Evolutionary conservation across 2,797 vertebrate species (phyloP), one percentile per base, ranked within the genome.

Genomic region (Onychomys torridus): DNA sequence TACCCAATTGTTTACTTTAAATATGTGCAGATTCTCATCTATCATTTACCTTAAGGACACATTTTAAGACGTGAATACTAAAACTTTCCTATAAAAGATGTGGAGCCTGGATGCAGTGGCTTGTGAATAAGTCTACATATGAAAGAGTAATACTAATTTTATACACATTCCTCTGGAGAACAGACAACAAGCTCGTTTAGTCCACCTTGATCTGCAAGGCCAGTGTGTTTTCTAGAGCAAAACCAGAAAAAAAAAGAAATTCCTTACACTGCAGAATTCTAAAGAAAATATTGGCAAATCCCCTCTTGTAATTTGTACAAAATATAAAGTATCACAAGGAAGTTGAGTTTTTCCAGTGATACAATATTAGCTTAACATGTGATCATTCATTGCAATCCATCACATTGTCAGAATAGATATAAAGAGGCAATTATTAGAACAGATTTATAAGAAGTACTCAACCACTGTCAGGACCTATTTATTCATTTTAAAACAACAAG

Each of bases 241-340:
- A 84, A 59, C 14, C 57, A 91, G 83, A 43, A 43, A 73, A 78
- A 55, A 90, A 83, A 55, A 90, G 32, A 84, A 76, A 49, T 79
- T 59, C 52, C 37, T 84, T 86, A 52, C 65, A 27, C 65, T 34
- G 34, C 1, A 79, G 71, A 93, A 81, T 55, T 32, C 34, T 19
- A 77, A 89, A 93, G 61, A 69, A 61, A 81, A 89, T 19, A 79
- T 81, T 67, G 89, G 63, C 19, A 94, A 96, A 73, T 82, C 32
- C 10, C 4, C 82, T 49, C n/a, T 76, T 91, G 19, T 11, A 86
- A 59, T 84, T 65, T 82, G 71, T n/a, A 76, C 75, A 79, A 85
- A 59, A n/a, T 79, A 0, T 75, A 84, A 87, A 21, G 65, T 17
- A 34, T n/a, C 61, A 52, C 27, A 43, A 89, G 67, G 10, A 88